Percentiles rank a stretch among this genome's conserved stretches.
Evolutionary conservation across 2,888 invertebrate species (phyloP).

Genomic region (Aphelenchoides bicaudatus): DNA sequence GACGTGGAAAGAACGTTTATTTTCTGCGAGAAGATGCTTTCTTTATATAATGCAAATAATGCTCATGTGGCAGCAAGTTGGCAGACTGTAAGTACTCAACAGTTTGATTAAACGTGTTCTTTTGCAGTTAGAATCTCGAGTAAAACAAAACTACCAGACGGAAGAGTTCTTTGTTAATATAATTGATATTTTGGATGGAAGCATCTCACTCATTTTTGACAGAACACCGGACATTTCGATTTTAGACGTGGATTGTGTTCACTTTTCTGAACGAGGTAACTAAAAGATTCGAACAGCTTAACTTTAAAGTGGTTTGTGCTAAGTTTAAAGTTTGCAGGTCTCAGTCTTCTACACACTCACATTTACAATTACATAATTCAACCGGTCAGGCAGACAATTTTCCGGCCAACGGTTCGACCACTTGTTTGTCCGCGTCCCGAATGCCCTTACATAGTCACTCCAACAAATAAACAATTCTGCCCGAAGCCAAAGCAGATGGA

Average conservation of each 20-base stretch:
- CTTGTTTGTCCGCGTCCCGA: slow-evolving; percentile 34
- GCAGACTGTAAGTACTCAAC: slow-evolving; percentile 16
- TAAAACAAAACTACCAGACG: slow-evolving; percentile 29
- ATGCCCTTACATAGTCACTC: slow-evolving; percentile 31
- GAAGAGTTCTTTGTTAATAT: slow-evolving; percentile 32
- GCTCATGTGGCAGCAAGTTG: background rate
- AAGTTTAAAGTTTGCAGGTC: no score
- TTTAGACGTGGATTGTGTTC: slow-evolving; percentile 31
- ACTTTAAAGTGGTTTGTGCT: no score
- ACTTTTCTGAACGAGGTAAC: slow-evolving; percentile 28
- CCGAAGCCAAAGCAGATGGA: slow-evolving; percentile 18
- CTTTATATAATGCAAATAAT: slow-evolving; percentile 24
- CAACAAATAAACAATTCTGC: slow-evolving; percentile 28
- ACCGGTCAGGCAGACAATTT: slow-evolving; percentile 24
- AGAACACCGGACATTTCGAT: slow-evolving; percentile 28
- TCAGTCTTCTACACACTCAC: slow-evolving; percentile 32
- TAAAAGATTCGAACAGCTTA: no score
- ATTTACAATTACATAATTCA: slow-evolving; percentile 35
- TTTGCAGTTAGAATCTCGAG: slow-evolving; percentile 26
- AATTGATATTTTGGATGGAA: slow-evolving; percentile 25
- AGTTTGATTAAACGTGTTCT: background rate
- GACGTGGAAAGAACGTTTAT: slow-evolving; percentile 11
- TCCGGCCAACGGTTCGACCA: slow-evolving; percentile 30
- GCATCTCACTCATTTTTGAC: no score
- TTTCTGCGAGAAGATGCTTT: slow-evolving; percentile 31